Conservation (phyloP, 92 coral and sea anemone genomes). For the Parazoanthus swiftii region DNA sequence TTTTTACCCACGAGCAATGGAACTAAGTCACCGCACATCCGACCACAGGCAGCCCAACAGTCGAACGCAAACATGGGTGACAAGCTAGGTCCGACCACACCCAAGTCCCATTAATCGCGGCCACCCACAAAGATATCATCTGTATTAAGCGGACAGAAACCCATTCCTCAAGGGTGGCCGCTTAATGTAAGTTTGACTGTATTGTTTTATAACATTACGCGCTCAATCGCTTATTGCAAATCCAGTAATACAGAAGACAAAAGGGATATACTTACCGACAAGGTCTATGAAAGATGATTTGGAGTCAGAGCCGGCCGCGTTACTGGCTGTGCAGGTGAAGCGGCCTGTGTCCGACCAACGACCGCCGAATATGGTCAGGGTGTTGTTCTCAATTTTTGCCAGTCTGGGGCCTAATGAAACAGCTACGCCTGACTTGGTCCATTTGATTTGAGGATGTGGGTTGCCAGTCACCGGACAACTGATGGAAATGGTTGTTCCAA, state of each 20-base stretch:
- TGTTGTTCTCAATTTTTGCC: constrained; percentile 49
- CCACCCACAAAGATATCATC: too few species aligned
- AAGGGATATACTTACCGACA: constrained; percentile 56
- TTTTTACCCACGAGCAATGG: too few species aligned
- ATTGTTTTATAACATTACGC: too few species aligned
- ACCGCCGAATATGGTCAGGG: constrained; percentile 55
- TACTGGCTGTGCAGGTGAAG: constrained; percentile 78
- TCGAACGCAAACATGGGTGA: too few species aligned
- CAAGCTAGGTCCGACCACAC: too few species aligned
- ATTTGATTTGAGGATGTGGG: constrained; percentile 75
- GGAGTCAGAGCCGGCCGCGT: constrained; percentile 80
- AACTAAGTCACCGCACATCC: too few species aligned
- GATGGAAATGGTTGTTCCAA: constrained; percentile 71
- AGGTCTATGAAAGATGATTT: constrained; percentile 61
- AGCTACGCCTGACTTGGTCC: constrained; percentile 70
- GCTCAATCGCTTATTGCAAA: too few species aligned
- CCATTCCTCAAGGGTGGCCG: too few species aligned
- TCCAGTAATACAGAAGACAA: not conserved
- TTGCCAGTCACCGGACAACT: constrained; percentile 76
- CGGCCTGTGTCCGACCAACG: constrained; percentile 70
- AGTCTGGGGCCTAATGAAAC: constrained; percentile 27
- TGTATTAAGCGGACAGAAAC: too few species aligned
- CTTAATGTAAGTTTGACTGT: too few species aligned
- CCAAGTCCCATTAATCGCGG: too few species aligned
- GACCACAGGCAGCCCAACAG: too few species aligned